A percentile compares a stretch with the other conserved stretches of the same genome.
phyloP scores from a whole-genome alignment of 2,797 vertebrate species.

The Platalea minor region DNA sequence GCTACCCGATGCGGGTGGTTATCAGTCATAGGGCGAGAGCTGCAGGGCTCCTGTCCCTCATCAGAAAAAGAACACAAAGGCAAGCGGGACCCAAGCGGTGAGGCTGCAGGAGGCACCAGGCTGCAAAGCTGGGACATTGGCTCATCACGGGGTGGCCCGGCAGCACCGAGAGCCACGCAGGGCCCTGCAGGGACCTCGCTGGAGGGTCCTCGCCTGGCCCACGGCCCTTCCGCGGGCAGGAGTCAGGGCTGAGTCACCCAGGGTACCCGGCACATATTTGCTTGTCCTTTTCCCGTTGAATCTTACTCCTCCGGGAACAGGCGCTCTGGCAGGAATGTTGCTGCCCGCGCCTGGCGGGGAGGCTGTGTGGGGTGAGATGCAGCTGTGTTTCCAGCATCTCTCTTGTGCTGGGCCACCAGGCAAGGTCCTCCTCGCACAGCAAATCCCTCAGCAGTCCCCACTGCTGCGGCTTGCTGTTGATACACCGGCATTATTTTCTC shows the following conservation, averaged over 20 bases:
- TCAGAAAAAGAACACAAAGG: background rate
- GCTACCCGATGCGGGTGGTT: background rate
- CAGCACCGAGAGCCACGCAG: background rate
- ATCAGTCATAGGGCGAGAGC: background rate
- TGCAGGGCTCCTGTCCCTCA: background rate
- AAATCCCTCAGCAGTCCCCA: background rate
- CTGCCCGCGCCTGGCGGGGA: accelerated
- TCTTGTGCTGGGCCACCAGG: background rate
- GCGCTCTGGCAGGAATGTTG: accelerated
- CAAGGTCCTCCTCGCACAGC: background rate
- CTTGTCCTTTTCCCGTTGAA: background rate
- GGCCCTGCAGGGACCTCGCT: background rate
- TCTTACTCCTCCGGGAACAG: accelerated
- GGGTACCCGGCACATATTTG: accelerated
- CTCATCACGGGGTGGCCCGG: background rate
- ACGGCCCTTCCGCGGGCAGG: no score
- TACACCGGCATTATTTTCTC: background rate
- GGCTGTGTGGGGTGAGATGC: background rate
- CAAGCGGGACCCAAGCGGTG: background rate
- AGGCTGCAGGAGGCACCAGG: background rate
- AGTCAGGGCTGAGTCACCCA: background rate
- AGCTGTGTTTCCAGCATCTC: background rate
- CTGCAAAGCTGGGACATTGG: background rate
- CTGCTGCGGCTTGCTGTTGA: background rate
- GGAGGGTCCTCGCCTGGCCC: background rate